A percentile compares a stretch with the other conserved stretches of the same genome.
These are phyloP conservation scores for Rousettus leschenaultii DNA, from an alignment of 2,113 vertebrate genomes.

Conservation along the genomic window DNA sequence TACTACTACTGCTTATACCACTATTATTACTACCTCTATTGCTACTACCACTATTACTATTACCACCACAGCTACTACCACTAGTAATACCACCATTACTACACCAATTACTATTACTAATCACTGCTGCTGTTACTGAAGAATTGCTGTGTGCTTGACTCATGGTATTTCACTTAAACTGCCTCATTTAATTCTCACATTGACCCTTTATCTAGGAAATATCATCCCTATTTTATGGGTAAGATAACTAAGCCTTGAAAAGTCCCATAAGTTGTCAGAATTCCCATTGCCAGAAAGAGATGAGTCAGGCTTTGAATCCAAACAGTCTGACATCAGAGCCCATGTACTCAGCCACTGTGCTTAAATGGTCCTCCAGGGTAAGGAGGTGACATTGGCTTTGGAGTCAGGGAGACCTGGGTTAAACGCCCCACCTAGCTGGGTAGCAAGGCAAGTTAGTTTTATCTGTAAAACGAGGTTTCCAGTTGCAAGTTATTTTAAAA, in stretches of 20 bases:
- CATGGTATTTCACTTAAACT: background rate
- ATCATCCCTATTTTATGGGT: background rate
- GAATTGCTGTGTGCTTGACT: background rate
- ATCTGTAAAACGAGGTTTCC: background rate
- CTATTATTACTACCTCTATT: background rate
- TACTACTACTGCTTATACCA: accelerated
- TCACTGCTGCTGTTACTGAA: background rate
- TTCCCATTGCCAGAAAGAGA: background rate
- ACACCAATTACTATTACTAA: accelerated
- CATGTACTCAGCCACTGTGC: background rate
- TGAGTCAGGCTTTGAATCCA: background rate
- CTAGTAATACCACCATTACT: too few species aligned
- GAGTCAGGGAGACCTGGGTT: background rate
- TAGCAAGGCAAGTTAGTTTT: background rate
- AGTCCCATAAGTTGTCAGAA: background rate
- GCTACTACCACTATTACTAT: too few species aligned
- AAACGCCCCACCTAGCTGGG: background rate
- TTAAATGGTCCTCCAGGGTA: too few species aligned
- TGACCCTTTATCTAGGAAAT: background rate
- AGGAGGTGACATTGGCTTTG: background rate
- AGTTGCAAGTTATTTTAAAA: background rate
- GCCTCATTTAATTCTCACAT: background rate
- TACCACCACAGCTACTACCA: too few species aligned
- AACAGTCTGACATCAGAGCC: background rate
- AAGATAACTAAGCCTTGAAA: background rate